These are phyloP conservation scores for Stichopus chloronotus DNA, from an alignment of 35 echinoderm and acorn worm species.

Conservation along the genomic window DNA sequence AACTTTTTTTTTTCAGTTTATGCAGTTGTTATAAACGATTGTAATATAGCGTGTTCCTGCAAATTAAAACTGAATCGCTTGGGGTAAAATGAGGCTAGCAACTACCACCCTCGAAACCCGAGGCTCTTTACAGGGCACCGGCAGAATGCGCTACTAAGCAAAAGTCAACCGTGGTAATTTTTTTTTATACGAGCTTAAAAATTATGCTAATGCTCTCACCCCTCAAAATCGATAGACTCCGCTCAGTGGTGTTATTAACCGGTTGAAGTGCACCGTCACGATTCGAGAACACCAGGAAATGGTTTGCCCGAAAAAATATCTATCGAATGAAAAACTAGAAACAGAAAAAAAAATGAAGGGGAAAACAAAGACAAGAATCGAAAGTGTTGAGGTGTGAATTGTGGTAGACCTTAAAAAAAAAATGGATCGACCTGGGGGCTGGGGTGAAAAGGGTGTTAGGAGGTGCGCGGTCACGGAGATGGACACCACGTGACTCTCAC, in stretches of 20 bases:
- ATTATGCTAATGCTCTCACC: background rate
- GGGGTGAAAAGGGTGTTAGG: background rate
- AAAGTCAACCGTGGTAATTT: slow-evolving; percentile 4
- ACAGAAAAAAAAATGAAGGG: too few relatives aligned
- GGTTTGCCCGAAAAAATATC: background rate
- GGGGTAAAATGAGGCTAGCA: slow-evolving; percentile 28
- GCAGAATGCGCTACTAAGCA: background rate
- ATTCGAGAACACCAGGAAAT: background rate
- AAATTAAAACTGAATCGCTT: slow-evolving; percentile 46
- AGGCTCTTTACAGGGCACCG: background rate
- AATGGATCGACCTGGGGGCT: background rate
- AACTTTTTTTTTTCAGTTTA: too few relatives aligned
- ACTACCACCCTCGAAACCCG: slow-evolving; percentile 17
- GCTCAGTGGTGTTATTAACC: background rate
- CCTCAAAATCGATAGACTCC: background rate
- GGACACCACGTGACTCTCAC: background rate
- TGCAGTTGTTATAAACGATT: background rate
- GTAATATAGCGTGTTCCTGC: slow-evolving; percentile 8
- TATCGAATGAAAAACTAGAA: background rate
- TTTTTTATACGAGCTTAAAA: background rate
- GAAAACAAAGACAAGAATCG: background rate
- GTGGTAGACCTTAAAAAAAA: background rate
- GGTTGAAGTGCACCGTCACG: background rate
- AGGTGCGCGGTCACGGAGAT: background rate
- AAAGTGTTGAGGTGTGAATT: background rate